Evolutionary conservation across 2,797 vertebrate genomes (phyloP).

Genomic region (Lacerta viridis): DNA sequence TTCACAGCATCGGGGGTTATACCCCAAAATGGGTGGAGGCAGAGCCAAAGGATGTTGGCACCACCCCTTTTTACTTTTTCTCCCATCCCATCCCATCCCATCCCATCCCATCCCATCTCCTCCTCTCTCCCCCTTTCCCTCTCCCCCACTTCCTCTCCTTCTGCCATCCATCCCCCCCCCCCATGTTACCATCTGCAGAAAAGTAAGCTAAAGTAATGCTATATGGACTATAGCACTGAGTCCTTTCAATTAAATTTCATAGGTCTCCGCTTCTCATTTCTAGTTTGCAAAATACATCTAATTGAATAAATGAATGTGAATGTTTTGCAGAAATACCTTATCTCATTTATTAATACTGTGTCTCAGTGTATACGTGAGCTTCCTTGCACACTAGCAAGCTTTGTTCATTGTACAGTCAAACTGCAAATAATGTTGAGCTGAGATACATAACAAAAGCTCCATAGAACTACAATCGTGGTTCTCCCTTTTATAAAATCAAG

Average conservation of each 20-base stretch:
- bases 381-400: slow-evolving; percentile 38
- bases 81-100: too few species aligned
- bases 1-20: too few species aligned
- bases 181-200: too few species aligned
- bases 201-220: too few species aligned
- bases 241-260: not conserved
- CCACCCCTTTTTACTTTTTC: too few species aligned
- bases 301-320: slow-evolving; percentile 1
- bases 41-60: too few species aligned
- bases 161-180: too few species aligned
- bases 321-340: not conserved
- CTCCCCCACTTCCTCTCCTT: too few species aligned
- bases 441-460: slow-evolving; percentile 32
- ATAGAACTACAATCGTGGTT: slow-evolving; percentile 2
- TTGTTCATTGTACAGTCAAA: slow-evolving; percentile 4
- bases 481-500: slow-evolving; percentile 22
- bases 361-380: not conserved
- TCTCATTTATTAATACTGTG: not conserved
- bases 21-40: too few species aligned
- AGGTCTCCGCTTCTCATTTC: not conserved
- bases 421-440: slow-evolving; percentile 29
- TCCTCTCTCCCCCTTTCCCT: too few species aligned
- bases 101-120: too few species aligned
- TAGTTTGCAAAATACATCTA: not conserved
- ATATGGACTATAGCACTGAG: not conserved